A percentile compares a stretch with the other conserved stretches of the same genome.
phyloP scores from a whole-genome alignment of 2,888 invertebrate genomes.

The Pollenia griseotomentosa region DNA sequence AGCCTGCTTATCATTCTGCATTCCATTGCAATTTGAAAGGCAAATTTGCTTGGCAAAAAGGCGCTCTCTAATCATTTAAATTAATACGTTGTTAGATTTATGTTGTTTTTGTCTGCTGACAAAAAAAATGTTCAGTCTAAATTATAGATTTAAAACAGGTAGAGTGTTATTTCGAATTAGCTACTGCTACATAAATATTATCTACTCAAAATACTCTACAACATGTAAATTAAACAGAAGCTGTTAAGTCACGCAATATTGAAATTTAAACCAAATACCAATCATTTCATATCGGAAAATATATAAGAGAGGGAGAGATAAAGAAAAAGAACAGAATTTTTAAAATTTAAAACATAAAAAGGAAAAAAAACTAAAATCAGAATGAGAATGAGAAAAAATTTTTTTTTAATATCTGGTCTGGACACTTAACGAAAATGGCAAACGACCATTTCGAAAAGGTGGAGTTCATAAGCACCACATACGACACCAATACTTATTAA shows the following conservation, averaged over 20 bases:
- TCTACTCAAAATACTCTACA: slow-evolving; percentile 56
- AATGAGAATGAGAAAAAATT: slow-evolving; percentile 11
- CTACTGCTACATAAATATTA: slow-evolving; percentile 69
- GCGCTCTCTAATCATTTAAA: background rate
- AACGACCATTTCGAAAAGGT: slow-evolving; percentile 59
- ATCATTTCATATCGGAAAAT: slow-evolving; percentile 57
- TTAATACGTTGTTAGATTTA: background rate
- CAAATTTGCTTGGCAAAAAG: background rate
- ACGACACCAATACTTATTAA: slow-evolving; percentile 32
- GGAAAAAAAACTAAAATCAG: slow-evolving; percentile 21
- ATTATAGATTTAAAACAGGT: slow-evolving; percentile 49
- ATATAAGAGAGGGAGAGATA: slow-evolving; percentile 27
- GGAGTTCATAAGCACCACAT: slow-evolving; percentile 64
- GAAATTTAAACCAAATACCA: slow-evolving; percentile 72
- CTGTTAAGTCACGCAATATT: slow-evolving; percentile 73
- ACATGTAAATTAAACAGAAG: slow-evolving; percentile 74
- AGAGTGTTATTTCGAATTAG: slow-evolving; percentile 53
- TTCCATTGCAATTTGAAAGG: too few relatives aligned
- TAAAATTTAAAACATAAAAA: slow-evolving; percentile 16
- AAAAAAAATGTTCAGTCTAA: slow-evolving; percentile 26
- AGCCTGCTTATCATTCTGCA: too few relatives aligned
- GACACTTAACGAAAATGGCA: slow-evolving; percentile 50
- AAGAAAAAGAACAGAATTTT: slow-evolving; percentile 18
- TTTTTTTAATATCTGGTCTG: slow-evolving; percentile 20
- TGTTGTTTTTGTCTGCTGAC: background rate